These are phyloP conservation scores for Oligia fasciuncula DNA, from an alignment of 2,888 invertebrate genomes.

Conservation along the genomic window DNA sequence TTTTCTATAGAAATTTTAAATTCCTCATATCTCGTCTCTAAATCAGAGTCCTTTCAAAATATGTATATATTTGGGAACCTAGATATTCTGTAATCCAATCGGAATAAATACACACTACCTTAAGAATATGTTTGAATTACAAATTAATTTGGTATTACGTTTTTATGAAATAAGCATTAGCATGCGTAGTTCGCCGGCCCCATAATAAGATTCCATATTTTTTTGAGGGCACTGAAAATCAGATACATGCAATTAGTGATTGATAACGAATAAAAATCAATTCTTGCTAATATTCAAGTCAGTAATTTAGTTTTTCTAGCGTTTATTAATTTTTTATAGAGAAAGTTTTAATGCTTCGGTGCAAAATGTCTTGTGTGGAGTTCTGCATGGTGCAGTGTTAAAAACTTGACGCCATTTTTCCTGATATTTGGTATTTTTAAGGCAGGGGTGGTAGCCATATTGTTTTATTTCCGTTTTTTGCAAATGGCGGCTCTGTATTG, in stretches of 20 bases:
- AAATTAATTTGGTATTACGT: no score
- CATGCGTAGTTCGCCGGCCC: no score
- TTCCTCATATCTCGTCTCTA: no score
- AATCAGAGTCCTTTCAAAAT: no score
- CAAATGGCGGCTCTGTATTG: neutral
- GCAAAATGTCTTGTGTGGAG: neutral
- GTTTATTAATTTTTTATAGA: conserved; percentile 47
- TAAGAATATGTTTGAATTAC: no score
- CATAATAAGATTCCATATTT: neutral
- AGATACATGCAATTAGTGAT: conserved; percentile 40
- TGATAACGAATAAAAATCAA: conserved; percentile 60
- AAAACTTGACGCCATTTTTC: neutral
- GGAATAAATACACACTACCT: no score
- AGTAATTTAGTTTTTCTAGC: conserved; percentile 67
- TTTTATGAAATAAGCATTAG: no score
- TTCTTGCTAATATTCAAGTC: conserved; percentile 72
- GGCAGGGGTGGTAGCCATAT: neutral
- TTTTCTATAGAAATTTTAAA: no score
- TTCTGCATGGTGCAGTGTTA: neutral
- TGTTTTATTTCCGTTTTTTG: neutral
- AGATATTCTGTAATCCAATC: no score
- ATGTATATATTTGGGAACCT: no score
- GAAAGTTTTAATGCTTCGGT: conserved; percentile 29
- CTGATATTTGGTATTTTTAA: neutral
- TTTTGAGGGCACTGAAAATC: conserved; percentile 4